Evolutionary conservation across 2,113 vertebrate species (phyloP), one percentile per base, ranked within the genome.

Genomic region (Ptilorrhoa leucosticta): DNA sequence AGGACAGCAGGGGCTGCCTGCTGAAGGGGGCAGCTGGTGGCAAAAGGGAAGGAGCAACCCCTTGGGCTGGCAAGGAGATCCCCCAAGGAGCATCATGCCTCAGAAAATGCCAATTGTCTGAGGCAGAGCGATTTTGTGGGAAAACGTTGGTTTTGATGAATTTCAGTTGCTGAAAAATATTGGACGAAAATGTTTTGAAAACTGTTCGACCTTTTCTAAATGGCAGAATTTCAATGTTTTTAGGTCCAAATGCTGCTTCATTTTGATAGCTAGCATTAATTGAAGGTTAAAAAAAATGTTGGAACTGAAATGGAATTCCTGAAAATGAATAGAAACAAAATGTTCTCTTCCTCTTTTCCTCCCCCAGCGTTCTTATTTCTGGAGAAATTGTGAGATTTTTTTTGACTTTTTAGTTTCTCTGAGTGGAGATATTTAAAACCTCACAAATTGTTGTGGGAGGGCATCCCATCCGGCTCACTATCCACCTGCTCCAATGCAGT

Each of bases 311-410:
- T 86, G 68, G 90, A 92, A 96, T 95, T 96, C 92, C 92, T 97
- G 85, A 96, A 96, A 96, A 96, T 93, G 84, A 96, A 80, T 90
- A 69, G 87, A 92, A 79, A 79, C 94, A 94, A 94, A 96, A 91
- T 91, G 94, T 96, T 97, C 94, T 94, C 93, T 94, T 97, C 91
- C 91, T 96, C 47, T 94, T 92, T 95, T 92, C 94, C 86, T 96
- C 93, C 83, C 91, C 80, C 91, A 28, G 64, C 1, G 26, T 92
- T 92, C 90, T 93, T 96, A 90, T 93, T 95, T 94, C 86, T 90
- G 91, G 83, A 76, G 79, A 91, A 88, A 88, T 66, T 27, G 24
- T 73, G 82, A 86, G 65, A 2, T 63, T 92, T 70, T 90, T 66
- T 84, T 85, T 27, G 0, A 72, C 42, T 90, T 95, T 78, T 75